Conservation (phyloP, 2,113 vertebrate genomes). For the Scopus umbretta region DNA sequence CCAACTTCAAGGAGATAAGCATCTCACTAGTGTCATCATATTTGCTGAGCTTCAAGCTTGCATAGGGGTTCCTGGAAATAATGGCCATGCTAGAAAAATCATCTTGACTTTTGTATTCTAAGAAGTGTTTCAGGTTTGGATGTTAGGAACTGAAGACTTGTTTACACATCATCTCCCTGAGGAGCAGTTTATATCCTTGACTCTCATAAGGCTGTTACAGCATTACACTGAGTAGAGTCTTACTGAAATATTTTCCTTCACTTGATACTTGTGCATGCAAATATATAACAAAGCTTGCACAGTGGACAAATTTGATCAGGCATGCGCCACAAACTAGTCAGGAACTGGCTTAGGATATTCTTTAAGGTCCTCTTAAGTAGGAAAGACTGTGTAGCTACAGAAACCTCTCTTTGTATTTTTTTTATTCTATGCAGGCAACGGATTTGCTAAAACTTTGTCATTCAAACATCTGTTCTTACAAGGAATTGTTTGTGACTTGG, state of each 20-base stretch:
- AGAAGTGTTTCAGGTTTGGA: not conserved
- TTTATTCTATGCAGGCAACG: conserved; percentile 42
- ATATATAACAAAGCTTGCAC: not conserved
- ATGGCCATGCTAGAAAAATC: not conserved
- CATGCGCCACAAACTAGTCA: not conserved
- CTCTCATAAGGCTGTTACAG: not conserved
- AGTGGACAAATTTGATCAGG: not conserved
- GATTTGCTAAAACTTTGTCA: conserved; percentile 68
- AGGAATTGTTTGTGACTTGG: conserved; percentile 75
- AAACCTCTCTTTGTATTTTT: not conserved
- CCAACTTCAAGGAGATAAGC: not conserved
- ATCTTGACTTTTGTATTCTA: not conserved
- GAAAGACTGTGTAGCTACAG: not conserved
- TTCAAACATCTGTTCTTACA: conserved; percentile 67
- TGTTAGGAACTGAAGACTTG: not conserved
- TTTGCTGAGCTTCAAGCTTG: not conserved
- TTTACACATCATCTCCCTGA: not conserved
- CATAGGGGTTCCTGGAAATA: not conserved
- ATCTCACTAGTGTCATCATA: not conserved
- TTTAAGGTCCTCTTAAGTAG: not conserved
- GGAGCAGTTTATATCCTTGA: not conserved
- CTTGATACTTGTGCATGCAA: not conserved
- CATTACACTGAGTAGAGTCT: not conserved
- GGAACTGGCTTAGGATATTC: not conserved
- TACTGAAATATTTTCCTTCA: not conserved